phyloP scores from a whole-genome alignment of 1,140 invertebrate genomes.

The Planococcus citri region DNA sequence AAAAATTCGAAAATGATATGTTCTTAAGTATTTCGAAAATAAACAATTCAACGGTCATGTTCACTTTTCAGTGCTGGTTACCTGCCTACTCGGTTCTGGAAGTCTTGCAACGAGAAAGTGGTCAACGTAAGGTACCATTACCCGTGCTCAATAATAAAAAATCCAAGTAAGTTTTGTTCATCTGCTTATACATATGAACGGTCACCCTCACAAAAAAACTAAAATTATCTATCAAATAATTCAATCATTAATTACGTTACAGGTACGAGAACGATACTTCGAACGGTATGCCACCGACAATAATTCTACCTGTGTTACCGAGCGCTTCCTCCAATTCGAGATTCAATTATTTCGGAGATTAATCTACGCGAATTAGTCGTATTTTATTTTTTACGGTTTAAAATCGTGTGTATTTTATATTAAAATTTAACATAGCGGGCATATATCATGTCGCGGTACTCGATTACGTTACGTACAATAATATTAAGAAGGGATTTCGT shows the following conservation, averaged over 20 bases:
- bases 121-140: constrained; percentile 60
- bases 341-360: constrained; percentile 10
- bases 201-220: too few species aligned
- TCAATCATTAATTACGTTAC: neutral
- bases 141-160: constrained; percentile 40
- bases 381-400: neutral
- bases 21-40: neutral
- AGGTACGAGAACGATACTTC: neutral
- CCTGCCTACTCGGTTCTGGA: constrained; percentile 72
- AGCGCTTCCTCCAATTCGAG: neutral
- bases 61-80: constrained; percentile 54
- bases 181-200: too few species aligned
- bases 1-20: constrained; percentile 10
- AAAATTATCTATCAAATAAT: too few species aligned
- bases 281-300: neutral
- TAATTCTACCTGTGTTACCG: constrained; percentile 12
- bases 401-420: too few species aligned
- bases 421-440: too few species aligned
- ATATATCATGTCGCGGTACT: too few species aligned
- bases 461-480: too few species aligned
- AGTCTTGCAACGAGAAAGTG: constrained; percentile 60
- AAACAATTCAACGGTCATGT: neutral
- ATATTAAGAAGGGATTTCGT: too few species aligned
- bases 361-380: neutral
- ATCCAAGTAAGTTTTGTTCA: neutral